Base-by-base conservation (phyloP, 2,113 vertebrate genomes). In the Halichoeres trimaculatus region DNA sequence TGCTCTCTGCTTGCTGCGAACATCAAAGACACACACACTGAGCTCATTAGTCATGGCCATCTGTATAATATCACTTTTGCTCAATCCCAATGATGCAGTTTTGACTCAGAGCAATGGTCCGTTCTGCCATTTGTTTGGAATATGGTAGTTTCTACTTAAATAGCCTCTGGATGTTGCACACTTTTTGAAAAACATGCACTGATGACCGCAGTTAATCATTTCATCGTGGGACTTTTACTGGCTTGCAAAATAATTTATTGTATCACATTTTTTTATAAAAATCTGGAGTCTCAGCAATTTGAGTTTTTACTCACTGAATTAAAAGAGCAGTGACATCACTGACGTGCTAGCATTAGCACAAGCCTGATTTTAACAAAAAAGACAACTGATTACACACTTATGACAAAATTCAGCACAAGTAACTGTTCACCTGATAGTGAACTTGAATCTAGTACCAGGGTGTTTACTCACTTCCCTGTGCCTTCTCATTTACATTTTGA, bases 401-500 rank as follows among this genome's bases (percentile, higher is more conserved):
- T 36, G 66, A 59, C 79, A 83, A 63, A 76, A 76, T 88, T 80
- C 54, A 83, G 88, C 66, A 76, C 71, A 79, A 88, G 67, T 83
- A 88, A 84, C 82, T 73, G 78, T 74, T 57, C 80, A 74, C 84
- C 87, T 90, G 89, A 91, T 91, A 86, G 75, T 84, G 84, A 88
- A 84, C 74, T 83, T 79, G 76, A 91, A 89, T 89, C 83, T 73
- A 79, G 77, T 80, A 76, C 80, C 52, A 62, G 78, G 84, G 76
- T 92, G 88, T 92, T 92, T 92, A 89, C 92, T 91, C 91, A 87
- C 86, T 84, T 89, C 78, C 63, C 84, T 69, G 74, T 81, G 74
- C 81, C 62, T 81, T 35, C 82, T 87, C 89, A 93, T 93, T 94
- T 93, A 91, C 93, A 94, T 93, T 93, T 94, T 94, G 91, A 94